These are phyloP conservation scores for Thaleichthys pacificus DNA, from an alignment of 2,797 vertebrate species.

Conservation along the genomic window DNA sequence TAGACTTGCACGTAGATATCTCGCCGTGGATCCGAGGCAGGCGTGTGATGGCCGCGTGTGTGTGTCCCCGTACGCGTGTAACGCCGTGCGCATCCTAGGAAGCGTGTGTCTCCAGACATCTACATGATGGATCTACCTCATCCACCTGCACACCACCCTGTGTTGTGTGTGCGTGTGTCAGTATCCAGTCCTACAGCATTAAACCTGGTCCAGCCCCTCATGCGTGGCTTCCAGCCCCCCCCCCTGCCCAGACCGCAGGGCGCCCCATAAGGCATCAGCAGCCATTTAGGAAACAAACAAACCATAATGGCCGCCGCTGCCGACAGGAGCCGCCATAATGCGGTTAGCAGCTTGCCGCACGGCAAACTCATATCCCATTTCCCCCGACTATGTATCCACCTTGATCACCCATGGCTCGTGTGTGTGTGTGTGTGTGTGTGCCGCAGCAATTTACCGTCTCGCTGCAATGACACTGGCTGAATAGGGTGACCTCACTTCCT, in stretches of 20 bases:
- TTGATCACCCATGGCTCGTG: neutral
- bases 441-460: constrained; percentile 18
- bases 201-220: constrained; percentile 20
- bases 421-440: neutral
- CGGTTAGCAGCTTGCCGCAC: constrained; percentile 42
- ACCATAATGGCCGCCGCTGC: constrained; percentile 60
- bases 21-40: too few relatives aligned
- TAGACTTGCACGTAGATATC: too few relatives aligned
- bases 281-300: constrained; percentile 65
- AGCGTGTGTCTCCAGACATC: neutral
- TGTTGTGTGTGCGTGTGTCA: neutral
- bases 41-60: neutral
- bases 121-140: too few relatives aligned
- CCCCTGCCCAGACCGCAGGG: constrained; percentile 44
- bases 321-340: constrained; percentile 46
- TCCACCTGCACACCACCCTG: neutral
- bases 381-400: neutral
- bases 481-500: constrained; percentile 34
- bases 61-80: neutral
- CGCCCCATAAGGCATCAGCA: constrained; percentile 55
- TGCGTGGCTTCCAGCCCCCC: constrained; percentile 33
- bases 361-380: constrained; percentile 43
- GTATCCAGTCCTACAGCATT: neutral
- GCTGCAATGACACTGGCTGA: constrained; percentile 29
- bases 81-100: neutral